Base-by-base conservation (phyloP, 2,797 vertebrate genomes). In the Tadarida brasiliensis region DNA sequence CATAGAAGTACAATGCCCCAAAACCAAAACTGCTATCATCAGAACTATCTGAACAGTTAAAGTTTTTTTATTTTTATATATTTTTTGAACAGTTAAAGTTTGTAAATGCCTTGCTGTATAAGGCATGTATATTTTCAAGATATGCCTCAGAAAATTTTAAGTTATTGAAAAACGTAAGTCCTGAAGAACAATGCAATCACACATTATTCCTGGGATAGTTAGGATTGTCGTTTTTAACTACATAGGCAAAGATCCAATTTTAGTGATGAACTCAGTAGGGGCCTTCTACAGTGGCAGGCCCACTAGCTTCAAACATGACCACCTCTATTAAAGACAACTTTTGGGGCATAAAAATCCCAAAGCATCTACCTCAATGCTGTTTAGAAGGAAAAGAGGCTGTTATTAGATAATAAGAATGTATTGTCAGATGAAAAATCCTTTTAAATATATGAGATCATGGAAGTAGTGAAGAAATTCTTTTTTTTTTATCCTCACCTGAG, bases 311-410 rank as follows among this genome's bases (percentile, higher is more conserved):
- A 73, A 63, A 28, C 67, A 89, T 10, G 73, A 95, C 24, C 54
- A 85, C 14, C 28, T 81, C 77, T 74, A 61, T 28, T 33, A 68
- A 90, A 88, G 22, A 5, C 67, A 80, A 84, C 3, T 30, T 83
- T 74, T 16, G 14, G 73, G 39, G 35, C 3, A 81, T 57, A 95
- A 91, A 87, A 93, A 59, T 93, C 54, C 20, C 63, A 90, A 77
- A 77, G 78, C 35, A 86, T n/a, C 16, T 70, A 39, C 33, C 19
- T 78, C 33, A 74, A 54, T 80, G 11, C 3, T 84, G 19, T 61
- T 67, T 26, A 74, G 39, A 88, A 35, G 39, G 39, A 10, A 59
- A 67, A 80, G 19, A 59, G 19, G 33, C 56, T 81, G 3, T 47
- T 11, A 59, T 35, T 54, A 61, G 20, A 44, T 20, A 87, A 30